These are phyloP conservation scores for Ceryle rudis DNA, from an alignment of 2,797 vertebrate genomes.

Conservation along the genomic window DNA sequence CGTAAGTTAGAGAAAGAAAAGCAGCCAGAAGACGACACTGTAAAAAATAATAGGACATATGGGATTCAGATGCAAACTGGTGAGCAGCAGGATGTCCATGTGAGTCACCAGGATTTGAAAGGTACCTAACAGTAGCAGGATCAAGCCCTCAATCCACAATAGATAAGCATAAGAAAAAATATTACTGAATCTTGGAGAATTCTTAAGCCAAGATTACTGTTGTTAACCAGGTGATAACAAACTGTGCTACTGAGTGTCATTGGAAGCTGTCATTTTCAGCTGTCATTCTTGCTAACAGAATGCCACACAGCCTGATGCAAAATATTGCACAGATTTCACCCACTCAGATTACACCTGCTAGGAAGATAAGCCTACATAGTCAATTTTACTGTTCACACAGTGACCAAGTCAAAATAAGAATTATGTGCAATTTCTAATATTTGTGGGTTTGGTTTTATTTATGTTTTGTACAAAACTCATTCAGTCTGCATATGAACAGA, in stretches of 20 bases:
- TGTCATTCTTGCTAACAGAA: slow-evolving; percentile 11
- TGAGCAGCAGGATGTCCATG: neutral
- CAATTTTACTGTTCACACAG: neutral
- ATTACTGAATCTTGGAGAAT: neutral
- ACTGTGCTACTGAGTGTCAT: neutral
- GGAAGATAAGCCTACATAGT: neutral
- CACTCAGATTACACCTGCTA: slow-evolving; percentile 14
- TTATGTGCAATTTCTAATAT: neutral
- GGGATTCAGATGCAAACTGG: neutral
- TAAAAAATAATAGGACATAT: neutral
- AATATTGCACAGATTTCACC: neutral
- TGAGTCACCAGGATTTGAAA: neutral
- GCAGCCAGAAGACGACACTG: neutral
- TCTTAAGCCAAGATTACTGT: neutral
- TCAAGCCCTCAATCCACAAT: neutral
- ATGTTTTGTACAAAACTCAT: neutral
- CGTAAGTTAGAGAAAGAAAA: neutral
- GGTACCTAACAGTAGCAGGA: neutral
- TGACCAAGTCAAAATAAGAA: neutral
- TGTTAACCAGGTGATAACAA: neutral
- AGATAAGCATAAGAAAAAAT: neutral
- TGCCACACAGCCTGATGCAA: neutral
- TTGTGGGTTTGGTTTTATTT: neutral
- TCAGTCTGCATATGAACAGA: neutral
- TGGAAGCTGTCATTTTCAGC: slow-evolving; percentile 10